These are phyloP conservation scores for Ormyrus labotus DNA, from an alignment of 2,888 invertebrate species.

Conservation along the genomic window DNA sequence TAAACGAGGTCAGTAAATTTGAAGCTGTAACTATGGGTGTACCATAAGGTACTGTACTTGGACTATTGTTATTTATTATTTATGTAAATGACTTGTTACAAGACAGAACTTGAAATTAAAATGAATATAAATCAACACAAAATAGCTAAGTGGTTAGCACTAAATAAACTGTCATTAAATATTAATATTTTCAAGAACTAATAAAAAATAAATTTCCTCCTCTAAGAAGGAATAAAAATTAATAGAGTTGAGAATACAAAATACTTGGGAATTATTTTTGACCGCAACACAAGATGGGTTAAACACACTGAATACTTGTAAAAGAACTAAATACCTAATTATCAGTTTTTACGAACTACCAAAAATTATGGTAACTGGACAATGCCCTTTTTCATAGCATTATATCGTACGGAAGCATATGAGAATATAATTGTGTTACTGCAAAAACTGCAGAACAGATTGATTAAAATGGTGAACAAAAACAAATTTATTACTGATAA, in stretches of 20 bases:
- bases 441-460: neutral
- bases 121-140: no score
- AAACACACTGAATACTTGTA: neutral
- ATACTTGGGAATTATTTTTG: neutral
- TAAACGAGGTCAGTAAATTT: no score
- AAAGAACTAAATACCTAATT: conserved; percentile 1
- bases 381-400: neutral
- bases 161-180: no score
- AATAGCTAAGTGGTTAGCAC: no score
- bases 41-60: no score
- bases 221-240: no score
- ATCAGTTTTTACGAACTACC: neutral
- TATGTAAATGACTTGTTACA: no score
- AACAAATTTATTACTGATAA: neutral
- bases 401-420: neutral
- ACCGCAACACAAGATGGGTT: conserved; percentile 5
- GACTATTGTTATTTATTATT: no score
- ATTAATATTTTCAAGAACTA: neutral
- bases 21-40: no score
- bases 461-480: neutral
- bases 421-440: no score
- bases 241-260: no score
- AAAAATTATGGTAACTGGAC: neutral
- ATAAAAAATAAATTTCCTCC: neutral
- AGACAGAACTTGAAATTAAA: no score